Evolutionary conservation across 2,888 invertebrate genomes (phyloP), one percentile per base, ranked within the genome.

Genomic region (Trachelus stipa): DNA sequence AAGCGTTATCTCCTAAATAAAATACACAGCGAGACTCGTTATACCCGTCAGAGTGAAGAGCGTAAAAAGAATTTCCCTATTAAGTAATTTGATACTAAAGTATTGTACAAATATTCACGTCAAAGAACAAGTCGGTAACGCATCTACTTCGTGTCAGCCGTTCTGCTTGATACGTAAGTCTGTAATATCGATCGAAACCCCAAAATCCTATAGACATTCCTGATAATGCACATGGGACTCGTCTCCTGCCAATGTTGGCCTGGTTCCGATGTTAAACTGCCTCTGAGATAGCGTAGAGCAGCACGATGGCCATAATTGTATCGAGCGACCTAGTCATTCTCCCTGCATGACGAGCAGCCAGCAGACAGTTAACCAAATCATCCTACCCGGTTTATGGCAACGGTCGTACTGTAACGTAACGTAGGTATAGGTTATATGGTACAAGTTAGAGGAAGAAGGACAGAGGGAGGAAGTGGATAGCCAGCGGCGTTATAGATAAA

Each of bases 231-330:
- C 56, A 56, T 56, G 23, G 23, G 56, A 56, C 56, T 56, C 56
- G 73, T 76, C 76, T 77, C 73, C 75, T 76, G 82, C 79, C 84
- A 83, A 85, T 82, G 85, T 84, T 88, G 88, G 87, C 88, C 88
- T 87, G 87, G 88, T 88, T 88, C 84, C 87, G 83, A 87, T 87
- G 87, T 84, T 85, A 84, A 87, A 85, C 85, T 81, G 84, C 85
- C 88, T 84, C 82, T 82, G 85, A 86, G 87, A 84, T 84, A 34
- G 30, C 73, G 71, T 79, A 79, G 77, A 56, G 75, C 73, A 73
- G 77, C 74, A 77, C 81, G 81, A 82, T 83, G 81, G 80, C 82
- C 82, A 83, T 83, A 83, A 85, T 85, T 84, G 82, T 83, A 85
- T 84, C 83, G 84, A 83, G 83, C 82, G 84, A 82, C 83, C 83